These are phyloP conservation scores for Odocoileus hemionus DNA, from an alignment of 2,113 vertebrate genomes.

Conservation along the genomic window DNA sequence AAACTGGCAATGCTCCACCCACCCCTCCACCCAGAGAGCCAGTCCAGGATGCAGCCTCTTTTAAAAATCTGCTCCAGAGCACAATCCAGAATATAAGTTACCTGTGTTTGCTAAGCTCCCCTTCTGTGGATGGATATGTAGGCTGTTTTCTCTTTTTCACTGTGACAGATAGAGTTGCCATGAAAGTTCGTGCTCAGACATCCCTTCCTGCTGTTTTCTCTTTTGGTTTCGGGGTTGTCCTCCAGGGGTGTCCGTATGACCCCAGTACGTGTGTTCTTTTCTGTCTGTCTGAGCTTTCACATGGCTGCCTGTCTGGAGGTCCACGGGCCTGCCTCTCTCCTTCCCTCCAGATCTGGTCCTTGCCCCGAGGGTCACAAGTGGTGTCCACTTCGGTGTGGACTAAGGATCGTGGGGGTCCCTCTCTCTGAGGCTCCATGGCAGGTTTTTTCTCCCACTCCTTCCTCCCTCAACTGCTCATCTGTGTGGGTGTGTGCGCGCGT, in stretches of 20 bases:
- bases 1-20: too few species aligned
- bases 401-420: neutral
- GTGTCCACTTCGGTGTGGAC: neutral
- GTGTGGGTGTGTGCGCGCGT: accelerated
- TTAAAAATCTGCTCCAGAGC: neutral
- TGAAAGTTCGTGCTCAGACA: neutral
- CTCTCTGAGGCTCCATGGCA: neutral
- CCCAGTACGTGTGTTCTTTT: neutral
- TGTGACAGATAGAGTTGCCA: neutral
- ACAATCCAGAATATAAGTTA: accelerated
- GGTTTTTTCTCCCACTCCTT: neutral
- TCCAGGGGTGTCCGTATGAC: neutral
- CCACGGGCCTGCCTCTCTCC: neutral
- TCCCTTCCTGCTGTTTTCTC: neutral
- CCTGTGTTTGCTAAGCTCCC: accelerated
- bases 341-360: neutral
- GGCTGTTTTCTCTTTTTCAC: neutral
- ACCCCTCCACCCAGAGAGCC: neutral
- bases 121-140: neutral
- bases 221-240: neutral
- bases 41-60: neutral
- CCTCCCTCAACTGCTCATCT: neutral
- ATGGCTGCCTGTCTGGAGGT: neutral
- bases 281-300: neutral
- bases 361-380: neutral